Evolutionary conservation across 2,888 invertebrate species (phyloP), one percentile per base, ranked within the genome.

Genomic region (Osmoderma eremita): DNA sequence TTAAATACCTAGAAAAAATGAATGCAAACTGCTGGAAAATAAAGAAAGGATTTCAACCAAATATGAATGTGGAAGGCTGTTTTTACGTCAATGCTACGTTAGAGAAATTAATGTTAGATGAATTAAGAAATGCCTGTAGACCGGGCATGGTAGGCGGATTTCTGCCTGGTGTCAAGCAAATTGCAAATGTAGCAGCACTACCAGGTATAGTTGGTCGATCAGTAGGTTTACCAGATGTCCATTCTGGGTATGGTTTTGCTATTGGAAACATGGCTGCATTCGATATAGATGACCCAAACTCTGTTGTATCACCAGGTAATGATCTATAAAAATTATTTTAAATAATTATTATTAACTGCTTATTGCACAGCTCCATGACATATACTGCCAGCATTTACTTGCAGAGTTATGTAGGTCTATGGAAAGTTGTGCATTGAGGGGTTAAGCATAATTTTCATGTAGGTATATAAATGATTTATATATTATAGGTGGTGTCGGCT

Each of bases 221-320:
- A 0, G 91, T 98, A 67, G 98, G 98, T 1, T 85, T 98, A 67
- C 98, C 98, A 0, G 98, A 98, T 84, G 90, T 98, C 15, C 98
- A 98, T 83, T 95, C 98, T 3, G 99, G 99, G 13, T 99, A 99
- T 85, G 99, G 99, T 62, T 99, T 99, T 88, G 98, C 99, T 12
- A 99, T 99, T 80, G 93, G 98, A 62, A 99, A 99, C 82, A 98
- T 99, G 95, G 99, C 99, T 70, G 99, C 99, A 3, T 99, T 99
- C 84, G 98, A 99, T 83, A 91, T 95, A 84, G 86, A 90, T 74
- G 89, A 99, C 84, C 95, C 96, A 0, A 86, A 90, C 70, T 92
- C 98, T 4, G 93, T 99, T 71, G 97, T 97, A 2, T 97, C 97
- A 4, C 99, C 99, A 15, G 97, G 81, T 69, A 75, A 49, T 22